Conservation (phyloP, 2,888 invertebrate genomes). For the Ptychoptera contaminata region DNA sequence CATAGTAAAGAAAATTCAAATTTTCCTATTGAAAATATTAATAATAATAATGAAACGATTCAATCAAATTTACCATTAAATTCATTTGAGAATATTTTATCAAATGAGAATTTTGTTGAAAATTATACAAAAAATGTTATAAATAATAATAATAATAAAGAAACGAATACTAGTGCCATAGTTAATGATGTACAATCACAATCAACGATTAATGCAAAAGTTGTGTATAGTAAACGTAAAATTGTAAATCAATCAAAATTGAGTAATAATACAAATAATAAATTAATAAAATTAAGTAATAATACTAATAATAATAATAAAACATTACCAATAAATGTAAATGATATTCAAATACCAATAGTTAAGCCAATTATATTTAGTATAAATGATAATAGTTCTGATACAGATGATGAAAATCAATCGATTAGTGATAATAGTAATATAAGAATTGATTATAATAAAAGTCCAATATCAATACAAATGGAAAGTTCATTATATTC, state of each 20-base stretch:
- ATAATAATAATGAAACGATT: too few species aligned
- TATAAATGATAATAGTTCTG: constrained; percentile 10
- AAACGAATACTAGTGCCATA: not conserved
- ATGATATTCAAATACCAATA: constrained; percentile 15
- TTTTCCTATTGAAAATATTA: too few species aligned
- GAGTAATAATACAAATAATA: not conserved
- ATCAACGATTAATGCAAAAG: not conserved
- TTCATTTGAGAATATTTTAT: too few species aligned
- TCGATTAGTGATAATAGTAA: not conserved
- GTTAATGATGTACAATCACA: not conserved
- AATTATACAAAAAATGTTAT: not conserved
- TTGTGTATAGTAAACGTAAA: not conserved
- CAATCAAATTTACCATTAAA: too few species aligned
- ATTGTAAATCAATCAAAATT: not conserved
- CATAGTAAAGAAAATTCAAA: too few species aligned
- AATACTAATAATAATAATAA: constrained; percentile 19
- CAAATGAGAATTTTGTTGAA: too few species aligned
- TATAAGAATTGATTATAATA: too few species aligned
- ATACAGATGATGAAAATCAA: constrained; percentile 3
- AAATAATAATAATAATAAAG: not conserved
- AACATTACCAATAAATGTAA: too few species aligned
- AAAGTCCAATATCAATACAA: constrained; percentile 21
- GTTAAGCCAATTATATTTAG: constrained; percentile 22
- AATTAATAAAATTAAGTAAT: constrained; percentile 6
- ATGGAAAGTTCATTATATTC: constrained; percentile 15